phyloP scores from a whole-genome alignment of 35 echinoderm and acorn worm genomes.

The Hemicentrotus pulcherrimus region DNA sequence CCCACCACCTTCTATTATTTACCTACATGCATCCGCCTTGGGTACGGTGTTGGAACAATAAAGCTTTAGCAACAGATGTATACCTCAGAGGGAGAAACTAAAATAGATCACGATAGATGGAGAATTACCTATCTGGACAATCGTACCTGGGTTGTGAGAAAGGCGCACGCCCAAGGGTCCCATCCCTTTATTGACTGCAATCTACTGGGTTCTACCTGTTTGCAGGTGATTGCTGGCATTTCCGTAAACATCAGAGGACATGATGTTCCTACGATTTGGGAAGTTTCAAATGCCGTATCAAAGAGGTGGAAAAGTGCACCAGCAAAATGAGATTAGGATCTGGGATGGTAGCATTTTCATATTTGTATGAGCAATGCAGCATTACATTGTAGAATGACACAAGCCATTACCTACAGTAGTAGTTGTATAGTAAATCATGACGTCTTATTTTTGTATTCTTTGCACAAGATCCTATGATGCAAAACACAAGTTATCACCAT shows the following conservation, averaged over 20 bases:
- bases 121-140: background rate
- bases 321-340: too few relatives aligned
- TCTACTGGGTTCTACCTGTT: background rate
- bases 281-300: too few relatives aligned
- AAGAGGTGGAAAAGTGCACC: background rate
- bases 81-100: background rate
- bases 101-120: background rate
- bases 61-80: constrained; percentile 4
- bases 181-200: background rate
- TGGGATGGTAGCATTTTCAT: too few relatives aligned
- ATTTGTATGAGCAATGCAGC: too few relatives aligned
- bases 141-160: background rate
- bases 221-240: background rate
- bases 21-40: background rate
- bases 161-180: background rate
- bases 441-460: too few relatives aligned
- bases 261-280: background rate
- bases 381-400: too few relatives aligned
- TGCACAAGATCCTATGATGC: too few relatives aligned
- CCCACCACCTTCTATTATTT: background rate
- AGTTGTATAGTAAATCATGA: too few relatives aligned
- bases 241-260: background rate
- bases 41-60: background rate
- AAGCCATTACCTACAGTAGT: too few relatives aligned
- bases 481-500: too few relatives aligned